Base-by-base conservation (phyloP, 2,797 vertebrate species). In the Tenualosa thibaudeaui region DNA sequence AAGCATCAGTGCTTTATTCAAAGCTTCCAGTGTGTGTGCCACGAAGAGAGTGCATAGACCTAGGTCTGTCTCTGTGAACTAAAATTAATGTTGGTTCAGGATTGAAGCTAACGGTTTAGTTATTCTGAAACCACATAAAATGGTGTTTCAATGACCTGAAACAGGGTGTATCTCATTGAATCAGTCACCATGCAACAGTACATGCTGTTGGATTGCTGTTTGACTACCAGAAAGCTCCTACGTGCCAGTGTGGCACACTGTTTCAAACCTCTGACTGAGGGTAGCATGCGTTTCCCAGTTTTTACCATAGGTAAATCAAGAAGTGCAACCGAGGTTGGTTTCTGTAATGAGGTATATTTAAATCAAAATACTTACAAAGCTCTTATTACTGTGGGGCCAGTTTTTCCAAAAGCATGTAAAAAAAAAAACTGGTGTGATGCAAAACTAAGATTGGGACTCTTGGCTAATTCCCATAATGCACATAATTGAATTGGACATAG, bases 311-410 rank as follows among this genome's bases (percentile, higher is more conserved):
- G 37, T 40, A 13, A 75, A 78, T 22, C 37, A 78, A 43, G 40
- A 78, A 78, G 71, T 78, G 71, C 71, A 78, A 75, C 68, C 13
- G 17, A 78, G 15, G 40, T 43, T 78, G 19, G 71, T 78, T 46
- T 78, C 71, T 78, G 71, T 22, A 78, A 78, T 22, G 17, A 78
- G 43, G 40, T 40, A 19, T 46, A 31, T 40, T 68, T 68, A 26
- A 15, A 9, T 31, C 26, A 68, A 7, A 6, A 75, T 43, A 19
- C 5, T 75, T 43, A 75, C 12, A 75, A 22, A 22, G 2, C 40
- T 17, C 37, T 75, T 13, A 53, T 75, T 15, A 1, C 12, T 71
- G 15, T 19, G 31, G 68, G 40, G 15, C 19, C 5, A 46, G 8
- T 22, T 15, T 22, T 43, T 10, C 19, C 22, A 78, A 46, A 40